Conservation (phyloP, 2,888 invertebrate species). For the Spodoptera exigua region DNA sequence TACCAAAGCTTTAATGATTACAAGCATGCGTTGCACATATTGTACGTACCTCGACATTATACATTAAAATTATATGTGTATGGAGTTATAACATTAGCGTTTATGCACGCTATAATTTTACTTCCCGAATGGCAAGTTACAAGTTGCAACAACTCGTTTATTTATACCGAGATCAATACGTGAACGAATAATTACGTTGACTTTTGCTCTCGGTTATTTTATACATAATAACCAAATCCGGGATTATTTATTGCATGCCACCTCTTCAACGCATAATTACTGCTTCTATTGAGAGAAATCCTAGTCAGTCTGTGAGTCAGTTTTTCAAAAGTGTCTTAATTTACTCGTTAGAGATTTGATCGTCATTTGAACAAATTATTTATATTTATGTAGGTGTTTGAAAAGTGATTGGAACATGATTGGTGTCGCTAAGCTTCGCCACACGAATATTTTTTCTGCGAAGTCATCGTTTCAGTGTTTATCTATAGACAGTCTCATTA, state of each 20-base stretch:
- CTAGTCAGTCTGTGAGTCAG: too few species aligned
- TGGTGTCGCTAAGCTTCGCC: neutral
- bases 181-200: conserved; percentile 69
- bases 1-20: conserved; percentile 12
- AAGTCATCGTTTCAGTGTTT: conserved; percentile 1
- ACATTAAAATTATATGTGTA: conserved; percentile 47
- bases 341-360: too few species aligned
- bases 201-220: conserved; percentile 62
- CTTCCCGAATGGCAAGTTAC: conserved; percentile 69
- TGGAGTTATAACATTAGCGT: conserved; percentile 63
- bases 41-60: conserved; percentile 27
- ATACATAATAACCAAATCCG: conserved; percentile 40
- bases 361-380: too few species aligned
- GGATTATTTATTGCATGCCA: conserved; percentile 37
- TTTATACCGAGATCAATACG: conserved; percentile 67
- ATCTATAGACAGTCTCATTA: conserved; percentile 12
- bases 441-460: conserved; percentile 7
- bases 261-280: too few species aligned
- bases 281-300: too few species aligned
- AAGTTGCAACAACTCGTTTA: conserved; percentile 62
- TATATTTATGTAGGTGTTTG: neutral
- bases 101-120: conserved; percentile 68
- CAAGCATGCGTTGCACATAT: conserved; percentile 5
- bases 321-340: too few species aligned
- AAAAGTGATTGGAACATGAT: too few species aligned